Conservation (phyloP, 2,888 invertebrate genomes). For the Agrochola litura region DNA sequence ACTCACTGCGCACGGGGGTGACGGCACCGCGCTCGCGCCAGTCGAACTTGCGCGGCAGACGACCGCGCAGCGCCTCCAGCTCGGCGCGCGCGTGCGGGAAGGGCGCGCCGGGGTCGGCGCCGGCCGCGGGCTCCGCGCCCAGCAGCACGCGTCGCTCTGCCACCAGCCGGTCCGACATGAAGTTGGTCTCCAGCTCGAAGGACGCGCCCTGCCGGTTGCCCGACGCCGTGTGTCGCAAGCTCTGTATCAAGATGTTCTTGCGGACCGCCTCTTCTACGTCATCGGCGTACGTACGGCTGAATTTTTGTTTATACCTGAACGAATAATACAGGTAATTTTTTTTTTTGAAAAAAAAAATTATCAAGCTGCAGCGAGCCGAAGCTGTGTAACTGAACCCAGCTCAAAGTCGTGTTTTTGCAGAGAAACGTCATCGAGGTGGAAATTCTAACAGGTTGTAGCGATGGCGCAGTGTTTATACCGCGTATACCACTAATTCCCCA, state of each 20-base stretch:
- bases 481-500: too few relatives aligned
- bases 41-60: constrained; percentile 81
- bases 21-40: constrained; percentile 84
- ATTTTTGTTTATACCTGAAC: constrained; percentile 75
- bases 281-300: constrained; percentile 77
- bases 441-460: too few relatives aligned
- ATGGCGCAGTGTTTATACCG: too few relatives aligned
- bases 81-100: constrained; percentile 77
- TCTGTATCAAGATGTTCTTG: constrained; percentile 79
- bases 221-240: constrained; percentile 76
- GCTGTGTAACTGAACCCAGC: too few relatives aligned
- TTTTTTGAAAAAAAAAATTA: too few relatives aligned
- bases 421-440: too few relatives aligned
- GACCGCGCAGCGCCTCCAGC: constrained; percentile 66
- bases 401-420: too few relatives aligned
- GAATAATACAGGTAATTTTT: neutral
- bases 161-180: constrained; percentile 58
- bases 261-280: constrained; percentile 81
- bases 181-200: constrained; percentile 70
- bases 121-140: constrained; percentile 29
- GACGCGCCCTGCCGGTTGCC: constrained; percentile 83
- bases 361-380: too few relatives aligned
- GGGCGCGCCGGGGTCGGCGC: constrained; percentile 45
- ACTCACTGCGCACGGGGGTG: constrained; percentile 81
- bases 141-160: constrained; percentile 47